Evolutionary conservation across 2,113 vertebrate genomes (phyloP).

Genomic region (Benitochromis conjunctus): DNA sequence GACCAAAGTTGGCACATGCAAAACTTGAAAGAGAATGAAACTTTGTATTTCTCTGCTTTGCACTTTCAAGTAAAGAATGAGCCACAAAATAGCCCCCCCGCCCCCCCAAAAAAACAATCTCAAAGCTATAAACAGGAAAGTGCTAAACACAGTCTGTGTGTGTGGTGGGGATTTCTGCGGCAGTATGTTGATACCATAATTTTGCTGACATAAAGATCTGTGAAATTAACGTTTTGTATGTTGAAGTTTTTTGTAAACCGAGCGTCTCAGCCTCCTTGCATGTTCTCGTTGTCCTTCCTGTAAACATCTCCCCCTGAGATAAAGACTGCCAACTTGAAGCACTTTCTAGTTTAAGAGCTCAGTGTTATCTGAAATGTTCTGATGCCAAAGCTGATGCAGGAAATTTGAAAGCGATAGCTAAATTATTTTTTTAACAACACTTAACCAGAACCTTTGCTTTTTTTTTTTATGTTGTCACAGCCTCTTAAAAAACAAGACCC

Average conservation of each 20-base stretch:
- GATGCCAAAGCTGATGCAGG: not conserved
- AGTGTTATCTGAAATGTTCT: not conserved
- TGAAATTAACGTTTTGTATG: not conserved
- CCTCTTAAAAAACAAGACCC: not conserved
- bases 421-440: not conserved
- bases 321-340: not conserved
- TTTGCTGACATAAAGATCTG: not conserved
- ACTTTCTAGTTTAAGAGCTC: not conserved
- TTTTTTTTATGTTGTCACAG: not conserved
- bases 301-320: not conserved
- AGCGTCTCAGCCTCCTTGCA: not conserved
- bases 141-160: not conserved
- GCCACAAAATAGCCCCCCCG: not conserved
- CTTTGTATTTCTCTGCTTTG: not conserved
- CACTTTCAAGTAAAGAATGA: not conserved
- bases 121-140: not conserved
- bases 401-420: too few species aligned
- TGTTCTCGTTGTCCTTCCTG: not conserved
- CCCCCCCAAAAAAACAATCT: not conserved
- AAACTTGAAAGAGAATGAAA: not conserved
- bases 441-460: too few species aligned
- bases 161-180: not conserved
- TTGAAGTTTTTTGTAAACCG: fast-evolving
- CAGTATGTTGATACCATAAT: not conserved
- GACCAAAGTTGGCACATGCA: not conserved